These are phyloP conservation scores for Luidia sarsii DNA, from an alignment of 53 echinoderm and acorn worm species.

Conservation along the genomic window DNA sequence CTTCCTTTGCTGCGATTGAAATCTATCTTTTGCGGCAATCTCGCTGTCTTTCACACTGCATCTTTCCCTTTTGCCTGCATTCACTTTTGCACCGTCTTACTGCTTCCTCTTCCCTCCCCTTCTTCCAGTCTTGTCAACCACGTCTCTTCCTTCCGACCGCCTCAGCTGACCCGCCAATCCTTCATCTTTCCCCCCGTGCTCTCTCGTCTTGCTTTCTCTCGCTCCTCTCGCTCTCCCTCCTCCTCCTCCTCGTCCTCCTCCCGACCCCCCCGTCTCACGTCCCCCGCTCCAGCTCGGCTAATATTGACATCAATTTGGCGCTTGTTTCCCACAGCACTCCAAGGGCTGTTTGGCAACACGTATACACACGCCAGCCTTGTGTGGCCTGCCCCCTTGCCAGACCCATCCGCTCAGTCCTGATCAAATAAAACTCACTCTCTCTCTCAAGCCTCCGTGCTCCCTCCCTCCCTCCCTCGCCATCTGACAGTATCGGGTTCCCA, in stretches of 20 bases:
- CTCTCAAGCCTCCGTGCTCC: slow-evolving; percentile 19
- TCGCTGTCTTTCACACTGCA: not conserved
- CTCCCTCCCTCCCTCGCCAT: slow-evolving; percentile 18
- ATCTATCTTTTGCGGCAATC: not conserved
- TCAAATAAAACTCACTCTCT: slow-evolving; percentile 50
- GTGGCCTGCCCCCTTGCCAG: slow-evolving; percentile 33
- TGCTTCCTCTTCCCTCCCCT: not conserved
- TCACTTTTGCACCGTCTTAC: not conserved
- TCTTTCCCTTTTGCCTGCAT: not conserved
- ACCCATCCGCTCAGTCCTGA: slow-evolving; percentile 53
- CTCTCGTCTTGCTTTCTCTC: not conserved
- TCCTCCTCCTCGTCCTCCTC: not conserved
- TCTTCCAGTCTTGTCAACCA: not conserved
- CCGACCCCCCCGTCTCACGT: not conserved
- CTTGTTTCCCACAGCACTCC: slow-evolving; percentile 57
- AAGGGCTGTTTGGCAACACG: slow-evolving; percentile 46
- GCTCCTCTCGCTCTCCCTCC: not conserved
- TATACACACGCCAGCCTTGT: slow-evolving; percentile 30
- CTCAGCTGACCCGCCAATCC: not conserved
- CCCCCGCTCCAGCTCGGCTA: slow-evolving; percentile 41
- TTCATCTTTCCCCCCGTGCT: not conserved
- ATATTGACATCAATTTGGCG: slow-evolving; percentile 57
- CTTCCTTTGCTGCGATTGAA: not conserved
- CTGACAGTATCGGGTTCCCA: slow-evolving; percentile 21
- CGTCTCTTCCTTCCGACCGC: not conserved